These are phyloP conservation scores for Triplophysa bombifrons DNA, from an alignment of 2,797 vertebrate species.

Conservation along the genomic window DNA sequence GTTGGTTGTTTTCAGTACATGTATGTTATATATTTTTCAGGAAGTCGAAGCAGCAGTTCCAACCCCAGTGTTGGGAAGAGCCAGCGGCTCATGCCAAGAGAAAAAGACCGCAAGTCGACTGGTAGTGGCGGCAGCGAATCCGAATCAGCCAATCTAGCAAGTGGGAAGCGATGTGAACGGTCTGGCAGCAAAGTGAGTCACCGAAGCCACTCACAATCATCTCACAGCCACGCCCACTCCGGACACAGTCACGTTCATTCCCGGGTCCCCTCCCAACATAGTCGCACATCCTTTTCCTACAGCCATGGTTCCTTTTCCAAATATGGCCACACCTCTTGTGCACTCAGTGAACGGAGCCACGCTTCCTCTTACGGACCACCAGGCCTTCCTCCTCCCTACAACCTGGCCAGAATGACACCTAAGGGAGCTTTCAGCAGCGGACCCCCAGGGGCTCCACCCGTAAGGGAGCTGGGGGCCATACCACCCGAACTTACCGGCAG, in stretches of 20 bases:
- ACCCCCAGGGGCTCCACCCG: slow-evolving; percentile 89
- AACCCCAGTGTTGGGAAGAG: slow-evolving; percentile 89
- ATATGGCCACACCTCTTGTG: slow-evolving; percentile 79
- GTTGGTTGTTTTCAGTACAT: background rate
- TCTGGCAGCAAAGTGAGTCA: slow-evolving; percentile 88
- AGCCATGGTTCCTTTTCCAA: slow-evolving; percentile 63
- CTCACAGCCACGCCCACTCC: slow-evolving; percentile 68
- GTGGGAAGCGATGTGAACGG: slow-evolving; percentile 74
- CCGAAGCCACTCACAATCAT: slow-evolving; percentile 63
- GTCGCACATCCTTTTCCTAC: slow-evolving; percentile 75
- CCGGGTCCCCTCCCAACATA: slow-evolving; percentile 62
- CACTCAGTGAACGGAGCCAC: slow-evolving; percentile 86
- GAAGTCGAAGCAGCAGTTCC: slow-evolving; percentile 96
- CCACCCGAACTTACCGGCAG: slow-evolving; percentile 95
- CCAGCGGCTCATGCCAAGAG: slow-evolving; percentile 80
- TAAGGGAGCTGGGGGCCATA: slow-evolving; percentile 85
- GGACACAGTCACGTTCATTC: slow-evolving; percentile 75
- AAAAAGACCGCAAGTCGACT: slow-evolving; percentile 84
- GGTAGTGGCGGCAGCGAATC: slow-evolving; percentile 78
- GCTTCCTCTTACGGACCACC: slow-evolving; percentile 90
- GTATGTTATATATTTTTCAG: slow-evolving; percentile 66
- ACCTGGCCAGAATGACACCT: slow-evolving; percentile 76
- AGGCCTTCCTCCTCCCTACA: slow-evolving; percentile 88
- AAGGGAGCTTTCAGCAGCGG: slow-evolving; percentile 42
- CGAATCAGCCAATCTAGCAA: slow-evolving; percentile 72